Evolutionary conservation across 1,140 invertebrate species (phyloP).

Genomic region (Globodera ellingtonae): DNA sequence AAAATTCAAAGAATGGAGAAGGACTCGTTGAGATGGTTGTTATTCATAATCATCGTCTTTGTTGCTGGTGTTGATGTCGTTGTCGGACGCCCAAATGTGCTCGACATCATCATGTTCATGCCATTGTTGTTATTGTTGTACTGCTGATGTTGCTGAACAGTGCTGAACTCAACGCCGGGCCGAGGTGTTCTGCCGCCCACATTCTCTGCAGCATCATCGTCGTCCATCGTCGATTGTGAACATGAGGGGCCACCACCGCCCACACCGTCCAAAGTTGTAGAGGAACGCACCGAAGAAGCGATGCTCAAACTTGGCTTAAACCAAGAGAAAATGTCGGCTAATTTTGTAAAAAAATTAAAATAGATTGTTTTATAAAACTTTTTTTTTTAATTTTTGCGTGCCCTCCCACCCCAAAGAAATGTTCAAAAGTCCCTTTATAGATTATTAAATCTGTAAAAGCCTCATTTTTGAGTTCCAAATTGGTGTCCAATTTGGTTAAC

Average conservation of each 20-base stretch:
- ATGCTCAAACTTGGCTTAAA: not conserved
- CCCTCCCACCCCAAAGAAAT: no score
- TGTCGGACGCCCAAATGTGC: not conserved
- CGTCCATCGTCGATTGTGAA: not conserved
- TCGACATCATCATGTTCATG: not conserved
- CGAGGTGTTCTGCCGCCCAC: not conserved
- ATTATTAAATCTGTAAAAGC: no score
- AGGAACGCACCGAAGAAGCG: not conserved
- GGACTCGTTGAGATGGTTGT: conserved; percentile 7
- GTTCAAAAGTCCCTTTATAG: no score
- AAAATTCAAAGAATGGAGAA: conserved; percentile 2
- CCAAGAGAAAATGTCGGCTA: no score
- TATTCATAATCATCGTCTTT: not conserved
- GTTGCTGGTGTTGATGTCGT: not conserved
- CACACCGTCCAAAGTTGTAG: not conserved
- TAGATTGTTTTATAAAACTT: no score
- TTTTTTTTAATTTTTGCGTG: no score
- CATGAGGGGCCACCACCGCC: not conserved
- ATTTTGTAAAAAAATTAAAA: no score
- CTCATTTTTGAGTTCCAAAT: no score
- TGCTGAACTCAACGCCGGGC: not conserved
- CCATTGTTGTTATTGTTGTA: not conserved
- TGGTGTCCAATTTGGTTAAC: no score
- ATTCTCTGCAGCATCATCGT: not conserved
- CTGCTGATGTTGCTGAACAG: conserved; percentile 1